These are phyloP conservation scores for Acanthoscelides obtectus DNA, from an alignment of 2,888 invertebrate genomes.

Conservation along the genomic window DNA sequence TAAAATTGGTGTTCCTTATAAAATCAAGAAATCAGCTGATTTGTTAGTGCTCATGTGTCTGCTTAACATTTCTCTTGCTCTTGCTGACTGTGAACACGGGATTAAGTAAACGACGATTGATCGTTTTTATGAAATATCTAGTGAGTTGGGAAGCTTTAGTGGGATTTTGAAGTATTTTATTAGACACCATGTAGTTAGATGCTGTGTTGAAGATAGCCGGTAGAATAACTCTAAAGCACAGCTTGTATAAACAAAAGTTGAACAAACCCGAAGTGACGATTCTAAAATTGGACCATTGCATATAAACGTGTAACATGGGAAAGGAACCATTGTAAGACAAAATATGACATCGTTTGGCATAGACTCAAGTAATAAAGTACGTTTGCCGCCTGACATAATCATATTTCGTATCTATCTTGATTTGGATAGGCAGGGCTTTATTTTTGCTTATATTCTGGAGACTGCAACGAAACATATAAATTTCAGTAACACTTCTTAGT, in stretches of 20 bases:
- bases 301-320: neutral
- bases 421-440: neutral
- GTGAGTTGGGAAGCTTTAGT: too few species aligned
- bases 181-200: too few species aligned
- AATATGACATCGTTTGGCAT: neutral
- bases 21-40: too few species aligned
- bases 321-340: neutral
- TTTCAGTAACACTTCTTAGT: neutral
- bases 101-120: too few species aligned
- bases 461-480: neutral
- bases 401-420: neutral
- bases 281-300: neutral
- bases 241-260: neutral
- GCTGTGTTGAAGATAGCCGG: too few species aligned
- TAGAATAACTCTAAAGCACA: neutral
- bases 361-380: neutral
- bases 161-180: too few species aligned
- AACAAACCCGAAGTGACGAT: neutral
- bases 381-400: neutral
- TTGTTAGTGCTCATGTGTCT: too few species aligned
- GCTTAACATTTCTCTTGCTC: too few species aligned
- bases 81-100: too few species aligned
- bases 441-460: neutral
- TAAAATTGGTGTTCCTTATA: too few species aligned
- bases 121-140: too few species aligned